Evolutionary conservation across 2,888 invertebrate genomes (phyloP).

Genomic region (Mesorhabditis sp.): DNA sequence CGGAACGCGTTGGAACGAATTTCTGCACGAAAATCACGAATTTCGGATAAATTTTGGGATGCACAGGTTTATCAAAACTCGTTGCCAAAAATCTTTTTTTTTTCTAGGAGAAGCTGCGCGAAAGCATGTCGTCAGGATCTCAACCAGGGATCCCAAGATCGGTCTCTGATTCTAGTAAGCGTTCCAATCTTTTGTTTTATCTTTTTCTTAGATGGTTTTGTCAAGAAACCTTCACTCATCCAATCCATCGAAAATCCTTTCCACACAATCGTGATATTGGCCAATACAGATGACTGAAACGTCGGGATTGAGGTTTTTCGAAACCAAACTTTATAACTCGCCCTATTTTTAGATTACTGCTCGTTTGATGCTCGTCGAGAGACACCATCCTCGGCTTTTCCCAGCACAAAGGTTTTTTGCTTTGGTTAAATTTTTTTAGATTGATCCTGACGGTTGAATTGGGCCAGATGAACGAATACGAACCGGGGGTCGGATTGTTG

Average conservation of each 20-base stretch:
- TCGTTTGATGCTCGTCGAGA: no score
- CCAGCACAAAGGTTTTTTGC: no score
- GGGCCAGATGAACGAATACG: constrained; percentile 73
- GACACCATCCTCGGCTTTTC: no score
- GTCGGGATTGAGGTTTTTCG: background rate
- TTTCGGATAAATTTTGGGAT: constrained; percentile 37
- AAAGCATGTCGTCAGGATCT: background rate
- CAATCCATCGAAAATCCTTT: background rate
- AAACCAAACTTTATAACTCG: no score
- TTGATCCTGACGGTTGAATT: constrained; percentile 69
- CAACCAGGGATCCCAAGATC: background rate
- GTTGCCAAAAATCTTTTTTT: background rate
- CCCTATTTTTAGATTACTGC: no score
- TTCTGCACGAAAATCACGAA: constrained; percentile 39
- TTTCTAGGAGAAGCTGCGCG: no score
- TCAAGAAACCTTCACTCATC: background rate
- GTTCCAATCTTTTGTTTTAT: background rate
- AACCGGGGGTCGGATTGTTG: constrained; percentile 76
- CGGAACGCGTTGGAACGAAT: constrained; percentile 17
- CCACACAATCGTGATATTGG: background rate
- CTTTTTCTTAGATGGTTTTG: background rate
- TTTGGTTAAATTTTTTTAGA: constrained; percentile 9
- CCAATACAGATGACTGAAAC: background rate
- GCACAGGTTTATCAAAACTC: constrained; percentile 16
- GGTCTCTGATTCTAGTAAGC: background rate